Percentiles rank a stretch among this genome's conserved stretches.
Conservation (phyloP, 2,888 invertebrate genomes). For the Limnephilus lunatus region DNA sequence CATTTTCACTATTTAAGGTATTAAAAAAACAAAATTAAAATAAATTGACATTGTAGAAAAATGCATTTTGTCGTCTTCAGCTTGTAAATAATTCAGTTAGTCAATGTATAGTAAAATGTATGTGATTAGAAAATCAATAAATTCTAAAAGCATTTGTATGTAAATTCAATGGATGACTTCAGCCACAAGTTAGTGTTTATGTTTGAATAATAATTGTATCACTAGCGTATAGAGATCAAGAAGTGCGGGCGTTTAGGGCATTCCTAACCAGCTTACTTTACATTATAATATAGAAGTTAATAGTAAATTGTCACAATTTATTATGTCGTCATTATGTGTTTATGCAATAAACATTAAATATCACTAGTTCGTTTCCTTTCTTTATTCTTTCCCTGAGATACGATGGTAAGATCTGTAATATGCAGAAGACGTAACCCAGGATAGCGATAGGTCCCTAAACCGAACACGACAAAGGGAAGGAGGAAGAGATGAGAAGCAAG, state of each 20-base stretch:
- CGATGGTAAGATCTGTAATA: too few species aligned
- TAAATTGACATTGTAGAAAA: not conserved
- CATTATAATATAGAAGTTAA: slow-evolving; percentile 63
- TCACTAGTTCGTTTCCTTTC: slow-evolving; percentile 30
- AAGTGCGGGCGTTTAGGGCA: slow-evolving; percentile 59
- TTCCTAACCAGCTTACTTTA: slow-evolving; percentile 63
- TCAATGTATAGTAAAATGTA: not conserved
- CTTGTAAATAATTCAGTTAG: not conserved
- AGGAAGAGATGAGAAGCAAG: not conserved
- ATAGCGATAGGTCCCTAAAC: too few species aligned
- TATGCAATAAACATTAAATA: slow-evolving; percentile 66
- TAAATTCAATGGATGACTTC: not conserved
- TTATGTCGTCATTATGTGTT: slow-evolving; percentile 66
- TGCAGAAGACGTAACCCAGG: too few species aligned
- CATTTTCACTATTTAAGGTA: too few species aligned
- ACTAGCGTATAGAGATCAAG: slow-evolving; percentile 57
- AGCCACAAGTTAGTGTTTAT: slow-evolving; percentile 10
- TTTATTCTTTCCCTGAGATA: not conserved
- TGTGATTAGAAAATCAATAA: not conserved
- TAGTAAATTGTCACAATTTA: slow-evolving; percentile 62
- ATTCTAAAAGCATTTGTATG: not conserved
- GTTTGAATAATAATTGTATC: slow-evolving; percentile 55
- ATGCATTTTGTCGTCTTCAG: not conserved
- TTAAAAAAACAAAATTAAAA: not conserved
- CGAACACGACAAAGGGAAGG: not conserved